These are phyloP conservation scores for Brevimyrus niger DNA, from an alignment of 2,113 vertebrate genomes.

Conservation along the genomic window DNA sequence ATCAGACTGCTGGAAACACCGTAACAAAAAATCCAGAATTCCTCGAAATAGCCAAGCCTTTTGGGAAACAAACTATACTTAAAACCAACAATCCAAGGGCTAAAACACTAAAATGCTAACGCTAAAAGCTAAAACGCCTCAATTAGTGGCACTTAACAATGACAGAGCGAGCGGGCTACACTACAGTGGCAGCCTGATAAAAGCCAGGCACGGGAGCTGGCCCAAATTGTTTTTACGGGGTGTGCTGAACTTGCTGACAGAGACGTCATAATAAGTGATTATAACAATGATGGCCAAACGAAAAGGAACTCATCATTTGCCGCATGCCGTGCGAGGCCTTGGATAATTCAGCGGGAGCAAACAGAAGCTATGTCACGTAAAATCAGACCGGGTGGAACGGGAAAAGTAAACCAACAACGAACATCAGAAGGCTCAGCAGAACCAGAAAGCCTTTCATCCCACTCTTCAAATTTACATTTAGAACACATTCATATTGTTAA, in stretches of 20 bases:
- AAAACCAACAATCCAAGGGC: background rate
- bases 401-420: background rate
- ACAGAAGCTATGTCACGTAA: background rate
- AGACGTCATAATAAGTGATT: constrained; percentile 42
- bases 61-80: background rate
- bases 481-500: background rate
- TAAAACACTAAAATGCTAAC: constrained; percentile 23
- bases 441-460: background rate
- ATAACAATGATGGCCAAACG: constrained; percentile 28
- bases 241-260: constrained; percentile 41
- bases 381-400: background rate
- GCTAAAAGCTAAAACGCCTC: constrained; percentile 36
- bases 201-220: constrained; percentile 40
- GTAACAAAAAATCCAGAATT: background rate
- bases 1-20: background rate
- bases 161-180: constrained; percentile 24
- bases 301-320: background rate
- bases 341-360: background rate
- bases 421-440: background rate
- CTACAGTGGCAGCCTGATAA: constrained; percentile 28
- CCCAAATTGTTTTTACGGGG: constrained; percentile 37
- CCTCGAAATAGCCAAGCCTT: background rate
- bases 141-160: constrained; percentile 27
- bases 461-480: background rate
- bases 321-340: background rate